Percentiles rank a stretch among this genome's conserved stretches.
phyloP scores from a whole-genome alignment of 1,140 invertebrate genomes.

The Eriocheir sinensis region DNA sequence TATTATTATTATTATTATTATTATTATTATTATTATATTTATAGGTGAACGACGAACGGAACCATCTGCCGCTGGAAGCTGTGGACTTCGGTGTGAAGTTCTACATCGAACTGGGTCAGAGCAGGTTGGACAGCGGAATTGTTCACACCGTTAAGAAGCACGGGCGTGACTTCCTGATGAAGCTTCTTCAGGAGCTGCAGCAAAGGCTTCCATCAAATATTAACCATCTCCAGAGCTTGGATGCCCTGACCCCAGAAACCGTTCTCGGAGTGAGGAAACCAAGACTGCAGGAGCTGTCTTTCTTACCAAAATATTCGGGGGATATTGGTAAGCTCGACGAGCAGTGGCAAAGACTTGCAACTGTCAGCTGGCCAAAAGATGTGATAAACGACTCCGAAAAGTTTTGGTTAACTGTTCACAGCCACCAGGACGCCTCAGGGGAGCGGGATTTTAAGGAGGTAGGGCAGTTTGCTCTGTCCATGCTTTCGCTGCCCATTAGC shows the following conservation, averaged over 20 bases:
- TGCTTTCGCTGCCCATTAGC: too few relatives aligned
- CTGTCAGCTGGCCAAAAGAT: background rate
- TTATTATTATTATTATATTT: too few relatives aligned
- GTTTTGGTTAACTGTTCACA: background rate
- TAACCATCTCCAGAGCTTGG: conserved; percentile 19
- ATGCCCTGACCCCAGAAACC: background rate
- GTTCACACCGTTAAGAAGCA: conserved; percentile 9
- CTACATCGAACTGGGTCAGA: background rate
- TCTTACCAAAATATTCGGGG: conserved; percentile 13
- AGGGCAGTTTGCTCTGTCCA: too few relatives aligned
- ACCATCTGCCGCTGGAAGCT: conserved; percentile 10
- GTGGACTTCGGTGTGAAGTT: too few relatives aligned
- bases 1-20: conserved; percentile 34
- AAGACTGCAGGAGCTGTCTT: conserved; percentile 6
- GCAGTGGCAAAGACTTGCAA: too few relatives aligned
- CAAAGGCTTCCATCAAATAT: background rate
- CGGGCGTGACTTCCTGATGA: conserved; percentile 14
- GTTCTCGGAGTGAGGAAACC: conserved; percentile 4
- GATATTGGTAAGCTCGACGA: background rate
- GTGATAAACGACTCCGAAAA: background rate
- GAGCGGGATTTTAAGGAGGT: background rate
- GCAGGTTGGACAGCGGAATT: background rate
- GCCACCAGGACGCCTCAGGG: conserved; percentile 9
- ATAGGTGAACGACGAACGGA: too few relatives aligned
- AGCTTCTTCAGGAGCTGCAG: background rate